A percentile compares a stretch with the other conserved stretches of the same genome.
phyloP scores from a whole-genome alignment of 2,888 invertebrate species.

The Agriopis leucophaearia region DNA sequence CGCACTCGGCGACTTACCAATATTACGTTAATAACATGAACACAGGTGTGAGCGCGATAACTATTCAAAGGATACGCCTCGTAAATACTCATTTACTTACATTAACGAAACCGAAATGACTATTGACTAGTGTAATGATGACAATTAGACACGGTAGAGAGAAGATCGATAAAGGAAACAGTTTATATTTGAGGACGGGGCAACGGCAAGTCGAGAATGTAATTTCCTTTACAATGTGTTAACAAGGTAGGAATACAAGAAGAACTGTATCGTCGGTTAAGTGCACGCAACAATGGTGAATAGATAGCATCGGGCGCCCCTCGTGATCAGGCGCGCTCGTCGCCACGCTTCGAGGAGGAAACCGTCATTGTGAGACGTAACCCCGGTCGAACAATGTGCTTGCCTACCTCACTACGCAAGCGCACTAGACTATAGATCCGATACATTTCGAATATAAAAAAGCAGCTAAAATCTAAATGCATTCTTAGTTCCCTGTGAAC shows the following conservation, averaged over 20 bases:
- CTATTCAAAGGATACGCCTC: slow-evolving; percentile 41
- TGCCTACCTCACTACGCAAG: slow-evolving; percentile 47
- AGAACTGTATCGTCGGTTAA: slow-evolving; percentile 78
- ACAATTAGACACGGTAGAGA: slow-evolving; percentile 76
- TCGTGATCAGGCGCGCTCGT: slow-evolving; percentile 53
- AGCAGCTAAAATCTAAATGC: neutral
- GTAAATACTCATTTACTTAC: slow-evolving; percentile 44
- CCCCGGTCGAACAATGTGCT: slow-evolving; percentile 49
- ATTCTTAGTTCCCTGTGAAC: neutral
- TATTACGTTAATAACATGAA: slow-evolving; percentile 41
- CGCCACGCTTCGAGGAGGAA: slow-evolving; percentile 62
- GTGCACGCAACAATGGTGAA: slow-evolving; percentile 81
- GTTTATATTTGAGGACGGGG: slow-evolving; percentile 66
- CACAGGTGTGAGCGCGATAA: slow-evolving; percentile 40
- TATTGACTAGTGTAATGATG: slow-evolving; percentile 72
- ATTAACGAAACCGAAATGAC: slow-evolving; percentile 54
- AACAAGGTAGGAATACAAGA: slow-evolving; percentile 78
- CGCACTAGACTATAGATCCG: slow-evolving; percentile 47
- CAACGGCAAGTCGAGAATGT: slow-evolving; percentile 79
- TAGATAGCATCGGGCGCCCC: slow-evolving; percentile 81
- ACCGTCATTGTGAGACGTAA: slow-evolving; percentile 48
- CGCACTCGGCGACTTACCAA: slow-evolving; percentile 25
- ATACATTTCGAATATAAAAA: slow-evolving; percentile 6
- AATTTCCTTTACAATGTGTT: slow-evolving; percentile 85
- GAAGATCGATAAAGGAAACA: slow-evolving; percentile 81